Percentiles rank a stretch among this genome's conserved stretches.
Conservation (phyloP, 2,113 vertebrate species). For the Salminus brasiliensis region DNA sequence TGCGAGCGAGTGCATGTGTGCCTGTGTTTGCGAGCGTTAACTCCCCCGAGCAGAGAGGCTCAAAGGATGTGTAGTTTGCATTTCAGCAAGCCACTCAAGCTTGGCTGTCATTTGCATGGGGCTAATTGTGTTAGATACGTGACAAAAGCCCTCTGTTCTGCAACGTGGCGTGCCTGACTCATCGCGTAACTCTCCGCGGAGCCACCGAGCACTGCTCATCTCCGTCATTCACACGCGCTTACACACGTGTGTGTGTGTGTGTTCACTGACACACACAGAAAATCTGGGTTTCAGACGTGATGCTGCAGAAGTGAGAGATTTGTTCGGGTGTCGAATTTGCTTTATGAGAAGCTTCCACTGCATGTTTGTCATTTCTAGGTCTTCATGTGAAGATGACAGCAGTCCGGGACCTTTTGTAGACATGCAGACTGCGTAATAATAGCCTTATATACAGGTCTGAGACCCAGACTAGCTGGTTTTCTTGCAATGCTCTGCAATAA, state of each 20-base stretch:
- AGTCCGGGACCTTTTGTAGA: not conserved
- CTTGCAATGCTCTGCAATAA: not conserved
- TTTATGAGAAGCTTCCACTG: too few relatives aligned
- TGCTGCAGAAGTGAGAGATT: not conserved
- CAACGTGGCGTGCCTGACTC: not conserved
- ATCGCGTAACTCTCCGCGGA: not conserved
- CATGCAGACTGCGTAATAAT: not conserved
- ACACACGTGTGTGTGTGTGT: too few relatives aligned
- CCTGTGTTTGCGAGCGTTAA: conserved; percentile 23
- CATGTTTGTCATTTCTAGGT: not conserved
- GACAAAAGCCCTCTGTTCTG: conserved; percentile 50
- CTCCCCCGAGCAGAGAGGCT: conserved; percentile 9
- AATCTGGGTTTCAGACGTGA: not conserved
- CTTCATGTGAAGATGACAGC: too few relatives aligned
- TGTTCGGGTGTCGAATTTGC: not conserved
- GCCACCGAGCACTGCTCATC: not conserved
- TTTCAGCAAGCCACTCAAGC: conserved; percentile 48
- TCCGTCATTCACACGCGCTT: not conserved
- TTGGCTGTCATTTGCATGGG: conserved; percentile 45
- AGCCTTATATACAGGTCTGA: not conserved
- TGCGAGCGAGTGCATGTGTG: conserved; percentile 32
- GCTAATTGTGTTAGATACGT: conserved; percentile 52
- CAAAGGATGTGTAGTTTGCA: conserved; percentile 49
- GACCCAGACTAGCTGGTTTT: not conserved
- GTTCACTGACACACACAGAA: not conserved